These are phyloP conservation scores for Aurelia aurita complex sp. Pacific DNA, from an alignment of 30 jellyfish, hydroid and myxozoan species.

Conservation along the genomic window DNA sequence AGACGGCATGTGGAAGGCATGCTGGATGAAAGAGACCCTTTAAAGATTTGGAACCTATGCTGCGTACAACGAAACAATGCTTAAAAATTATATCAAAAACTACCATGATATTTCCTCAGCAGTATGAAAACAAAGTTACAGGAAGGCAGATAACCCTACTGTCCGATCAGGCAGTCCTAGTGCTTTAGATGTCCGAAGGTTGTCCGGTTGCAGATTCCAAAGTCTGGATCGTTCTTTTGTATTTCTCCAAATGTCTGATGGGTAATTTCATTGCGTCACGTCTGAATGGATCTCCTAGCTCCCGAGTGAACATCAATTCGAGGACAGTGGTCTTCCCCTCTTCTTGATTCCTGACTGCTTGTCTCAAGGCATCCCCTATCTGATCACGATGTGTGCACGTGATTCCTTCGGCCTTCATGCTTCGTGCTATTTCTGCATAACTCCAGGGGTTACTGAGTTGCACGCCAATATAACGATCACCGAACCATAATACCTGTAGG, in stretches of 20 bases:
- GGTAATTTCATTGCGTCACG: slow-evolving; percentile 89
- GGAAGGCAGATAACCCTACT: no score
- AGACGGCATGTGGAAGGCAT: no score
- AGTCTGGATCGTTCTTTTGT: slow-evolving; percentile 56
- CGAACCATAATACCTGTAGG: slow-evolving; percentile 80
- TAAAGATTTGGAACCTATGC: no score
- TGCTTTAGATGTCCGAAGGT: neutral
- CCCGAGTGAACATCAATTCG: slow-evolving; percentile 75
- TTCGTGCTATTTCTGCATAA: slow-evolving; percentile 85
- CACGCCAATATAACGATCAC: slow-evolving; percentile 82
- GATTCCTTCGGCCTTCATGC: slow-evolving; percentile 88
- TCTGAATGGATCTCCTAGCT: slow-evolving; percentile 86
- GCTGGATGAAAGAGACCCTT: no score
- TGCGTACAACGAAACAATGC: no score
- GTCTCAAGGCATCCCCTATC: slow-evolving; percentile 78
- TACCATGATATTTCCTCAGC: no score
- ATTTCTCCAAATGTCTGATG: slow-evolving; percentile 69
- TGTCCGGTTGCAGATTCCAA: slow-evolving; percentile 79
- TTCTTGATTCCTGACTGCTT: slow-evolving; percentile 68
- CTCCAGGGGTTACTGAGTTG: slow-evolving; percentile 82
- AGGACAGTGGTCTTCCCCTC: slow-evolving; percentile 86
- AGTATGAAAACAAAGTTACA: no score
- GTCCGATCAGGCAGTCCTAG: no score
- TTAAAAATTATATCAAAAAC: no score
- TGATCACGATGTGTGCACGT: slow-evolving; percentile 84